Base-by-base conservation (phyloP, 2,113 vertebrate genomes). In the Phodopus roborovskii region DNA sequence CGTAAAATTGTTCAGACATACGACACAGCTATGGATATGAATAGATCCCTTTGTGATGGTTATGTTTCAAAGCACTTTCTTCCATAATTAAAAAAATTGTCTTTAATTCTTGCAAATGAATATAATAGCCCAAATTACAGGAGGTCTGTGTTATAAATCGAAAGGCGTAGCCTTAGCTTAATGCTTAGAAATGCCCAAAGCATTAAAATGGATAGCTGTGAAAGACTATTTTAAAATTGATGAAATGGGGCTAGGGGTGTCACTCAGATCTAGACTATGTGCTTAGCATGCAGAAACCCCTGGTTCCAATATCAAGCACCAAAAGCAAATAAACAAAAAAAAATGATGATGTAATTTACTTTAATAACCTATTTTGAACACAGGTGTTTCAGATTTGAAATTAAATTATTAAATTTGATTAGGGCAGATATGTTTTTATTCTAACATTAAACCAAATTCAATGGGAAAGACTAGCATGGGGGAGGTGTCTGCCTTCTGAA, bases 351-450 rank as follows among this genome's bases (percentile, higher is more conserved):
- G 93, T 26, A 1, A 19, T 66, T 73, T 66, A 48, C 56, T 60
- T 73, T 62, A 86, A 70, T 77, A 84, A 60, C 20, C n/a, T 53
- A 2, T 28, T 78, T 84, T 90, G 42, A 95, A 86, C 2, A 28
- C 8, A 66, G 2, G 5, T 39, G 30, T 90, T 93, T 94, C 86
- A 89, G 89, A 92, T 74, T 73, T 92, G 42, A 96, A 91, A 88
- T 83, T 79, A 90, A 94, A 91, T 78, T 50, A 58, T 48, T 88
- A 64, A 82, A 19, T 77, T 45, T 77, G 87, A 94, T 96, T 90
- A 74, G 88, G 77, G 73, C 58, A 85, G 7, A 71, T 89, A 12
- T 50, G 36, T 64, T 90, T 89, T 96, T 53, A 56, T 70, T 89
- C 45, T 64, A 64, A 95, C 92, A 94, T 70, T 70, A 73, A 93